These are phyloP conservation scores for Oreochromis spilurus DNA, from an alignment of 2,113 vertebrate species.

Conservation along the genomic window DNA sequence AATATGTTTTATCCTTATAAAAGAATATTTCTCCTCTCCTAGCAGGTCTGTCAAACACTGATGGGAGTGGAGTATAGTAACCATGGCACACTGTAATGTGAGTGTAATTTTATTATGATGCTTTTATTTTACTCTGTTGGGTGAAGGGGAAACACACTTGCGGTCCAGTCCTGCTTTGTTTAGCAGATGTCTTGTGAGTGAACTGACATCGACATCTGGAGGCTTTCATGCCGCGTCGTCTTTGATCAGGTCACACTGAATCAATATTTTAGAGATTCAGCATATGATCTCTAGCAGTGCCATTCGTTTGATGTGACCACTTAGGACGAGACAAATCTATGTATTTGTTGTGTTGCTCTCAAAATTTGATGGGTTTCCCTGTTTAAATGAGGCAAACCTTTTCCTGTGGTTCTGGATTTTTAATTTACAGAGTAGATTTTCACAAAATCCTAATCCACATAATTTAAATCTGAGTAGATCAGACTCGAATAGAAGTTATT, in stretches of 20 bases:
- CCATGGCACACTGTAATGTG: conserved; percentile 71
- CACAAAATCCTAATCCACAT: background rate
- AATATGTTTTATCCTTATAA: background rate
- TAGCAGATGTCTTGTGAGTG: background rate
- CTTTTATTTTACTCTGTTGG: background rate
- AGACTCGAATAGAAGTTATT: background rate
- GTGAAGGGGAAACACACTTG: background rate
- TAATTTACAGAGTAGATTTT: background rate
- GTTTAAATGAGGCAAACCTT: background rate
- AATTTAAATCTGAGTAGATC: background rate
- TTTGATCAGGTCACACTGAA: background rate
- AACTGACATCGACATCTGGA: background rate
- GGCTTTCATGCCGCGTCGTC: background rate
- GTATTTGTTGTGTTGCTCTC: background rate
- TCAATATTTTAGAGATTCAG: background rate
- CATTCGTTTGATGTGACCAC: background rate
- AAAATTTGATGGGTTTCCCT: background rate
- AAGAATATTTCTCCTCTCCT: background rate
- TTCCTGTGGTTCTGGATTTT: background rate
- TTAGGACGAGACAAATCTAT: background rate
- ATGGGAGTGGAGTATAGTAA: conserved; percentile 45
- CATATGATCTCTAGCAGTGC: background rate
- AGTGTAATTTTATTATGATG: conserved; percentile 8
- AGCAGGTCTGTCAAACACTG: conserved; percentile 23
- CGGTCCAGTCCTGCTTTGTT: background rate